These are phyloP conservation scores for Chloroceryle amazona DNA, from an alignment of 2,797 vertebrate genomes.

Conservation along the genomic window DNA sequence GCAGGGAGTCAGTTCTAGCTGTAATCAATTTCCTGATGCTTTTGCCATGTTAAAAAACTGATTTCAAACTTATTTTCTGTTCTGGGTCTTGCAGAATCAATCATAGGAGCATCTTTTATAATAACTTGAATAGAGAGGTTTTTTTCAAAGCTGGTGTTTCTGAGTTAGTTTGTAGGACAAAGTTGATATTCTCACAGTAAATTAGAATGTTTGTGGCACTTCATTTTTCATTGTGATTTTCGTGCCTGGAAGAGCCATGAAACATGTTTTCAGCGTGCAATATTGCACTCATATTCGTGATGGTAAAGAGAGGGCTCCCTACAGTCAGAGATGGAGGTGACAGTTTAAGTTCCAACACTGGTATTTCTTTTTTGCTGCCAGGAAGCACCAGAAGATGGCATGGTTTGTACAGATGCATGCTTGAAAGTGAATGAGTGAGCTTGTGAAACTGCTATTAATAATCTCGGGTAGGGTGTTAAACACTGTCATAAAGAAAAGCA, in stretches of 20 bases:
- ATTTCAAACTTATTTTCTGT: neutral
- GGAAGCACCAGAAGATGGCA: slow-evolving; percentile 87
- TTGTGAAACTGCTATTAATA: slow-evolving; percentile 45
- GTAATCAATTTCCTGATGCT: neutral
- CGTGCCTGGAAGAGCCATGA: neutral
- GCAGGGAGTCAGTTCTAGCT: neutral
- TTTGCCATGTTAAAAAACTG: neutral
- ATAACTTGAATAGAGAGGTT: neutral
- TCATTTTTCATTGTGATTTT: neutral
- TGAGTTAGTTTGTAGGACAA: neutral
- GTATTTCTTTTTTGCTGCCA: slow-evolving; percentile 72
- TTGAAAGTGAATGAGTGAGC: slow-evolving; percentile 17
- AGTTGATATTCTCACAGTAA: neutral
- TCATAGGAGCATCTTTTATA: neutral
- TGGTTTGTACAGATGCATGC: slow-evolving; percentile 76
- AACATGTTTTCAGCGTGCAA: neutral
- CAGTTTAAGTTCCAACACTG: neutral
- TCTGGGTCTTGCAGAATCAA: neutral
- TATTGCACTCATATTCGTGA: neutral
- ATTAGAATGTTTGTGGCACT: neutral
- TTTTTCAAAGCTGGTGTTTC: neutral
- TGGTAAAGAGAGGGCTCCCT: neutral
- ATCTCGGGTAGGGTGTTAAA: neutral
- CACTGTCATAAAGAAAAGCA: neutral
- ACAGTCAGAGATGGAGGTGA: neutral